Evolutionary conservation across 2,888 invertebrate species (phyloP).

Genomic region (Altica lythri): DNA sequence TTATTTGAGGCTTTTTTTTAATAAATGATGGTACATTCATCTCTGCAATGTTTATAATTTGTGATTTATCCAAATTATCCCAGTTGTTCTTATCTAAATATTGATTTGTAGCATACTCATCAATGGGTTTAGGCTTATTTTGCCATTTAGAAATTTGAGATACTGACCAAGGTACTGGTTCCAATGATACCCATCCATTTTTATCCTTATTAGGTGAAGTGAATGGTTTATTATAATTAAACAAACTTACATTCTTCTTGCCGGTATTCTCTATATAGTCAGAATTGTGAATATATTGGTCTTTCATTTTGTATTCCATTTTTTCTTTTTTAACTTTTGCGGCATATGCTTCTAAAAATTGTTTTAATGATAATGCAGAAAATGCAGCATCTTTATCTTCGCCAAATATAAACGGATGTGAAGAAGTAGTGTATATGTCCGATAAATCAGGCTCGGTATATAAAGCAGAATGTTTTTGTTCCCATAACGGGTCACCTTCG

Average conservation of each 20-base stretch:
- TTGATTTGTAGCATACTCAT: slow-evolving; percentile 46
- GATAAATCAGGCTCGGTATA: background rate
- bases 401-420: slow-evolving; percentile 35
- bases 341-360: slow-evolving; percentile 66
- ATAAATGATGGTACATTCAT: slow-evolving; percentile 12
- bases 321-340: slow-evolving; percentile 47
- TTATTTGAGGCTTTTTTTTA: slow-evolving; percentile 16
- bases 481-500: slow-evolving; percentile 57
- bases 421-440: slow-evolving; percentile 27
- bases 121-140: slow-evolving; percentile 60
- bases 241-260: slow-evolving; percentile 60
- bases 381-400: slow-evolving; percentile 43
- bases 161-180: slow-evolving; percentile 78
- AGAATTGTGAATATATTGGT: slow-evolving; percentile 16
- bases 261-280: background rate
- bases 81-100: slow-evolving; percentile 51
- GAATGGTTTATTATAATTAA: slow-evolving; percentile 58
- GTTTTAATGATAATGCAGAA: slow-evolving; percentile 58
- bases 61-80: slow-evolving; percentile 40
- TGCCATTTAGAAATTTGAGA: slow-evolving; percentile 84
- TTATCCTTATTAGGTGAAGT: slow-evolving; percentile 69
- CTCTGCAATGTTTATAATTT: background rate
- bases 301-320: slow-evolving; percentile 10
- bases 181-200: slow-evolving; percentile 78
- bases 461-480: slow-evolving; percentile 8